phyloP scores from a whole-genome alignment of 2,797 vertebrate genomes.

The Siniperca scherzeri region DNA sequence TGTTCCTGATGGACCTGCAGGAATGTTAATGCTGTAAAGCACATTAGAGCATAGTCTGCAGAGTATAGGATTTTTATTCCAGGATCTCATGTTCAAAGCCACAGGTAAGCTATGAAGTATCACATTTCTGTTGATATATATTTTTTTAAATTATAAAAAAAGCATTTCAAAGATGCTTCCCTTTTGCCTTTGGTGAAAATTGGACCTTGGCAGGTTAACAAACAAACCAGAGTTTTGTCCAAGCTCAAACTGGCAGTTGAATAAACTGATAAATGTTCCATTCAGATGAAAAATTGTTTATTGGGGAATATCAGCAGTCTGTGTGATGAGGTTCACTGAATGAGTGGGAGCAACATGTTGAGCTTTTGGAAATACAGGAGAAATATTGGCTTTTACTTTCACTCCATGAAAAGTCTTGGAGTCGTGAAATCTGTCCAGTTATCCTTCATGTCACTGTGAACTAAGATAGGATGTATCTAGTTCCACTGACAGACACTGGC shows the following conservation, averaged over 20 bases:
- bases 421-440: neutral
- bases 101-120: neutral
- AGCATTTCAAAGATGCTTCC: neutral
- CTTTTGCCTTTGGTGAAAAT: neutral
- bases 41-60: neutral
- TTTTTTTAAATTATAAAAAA: neutral
- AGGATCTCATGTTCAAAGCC: neutral
- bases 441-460: neutral
- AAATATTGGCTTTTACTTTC: neutral
- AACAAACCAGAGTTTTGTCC: neutral
- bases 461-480: neutral
- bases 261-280: neutral
- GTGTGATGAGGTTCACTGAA: neutral
- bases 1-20: slow-evolving; percentile 4
- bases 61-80: neutral
- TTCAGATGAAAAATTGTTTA: neutral
- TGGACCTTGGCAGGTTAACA: neutral
- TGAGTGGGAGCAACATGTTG: neutral
- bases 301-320: neutral
- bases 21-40: neutral
- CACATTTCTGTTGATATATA: neutral
- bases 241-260: neutral
- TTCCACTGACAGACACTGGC: too few relatives aligned
- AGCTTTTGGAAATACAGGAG: neutral
- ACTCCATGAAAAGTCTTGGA: neutral